These are phyloP conservation scores for Mycetomoellerius zeteki DNA, from an alignment of 1,140 invertebrate genomes.

Conservation along the genomic window DNA sequence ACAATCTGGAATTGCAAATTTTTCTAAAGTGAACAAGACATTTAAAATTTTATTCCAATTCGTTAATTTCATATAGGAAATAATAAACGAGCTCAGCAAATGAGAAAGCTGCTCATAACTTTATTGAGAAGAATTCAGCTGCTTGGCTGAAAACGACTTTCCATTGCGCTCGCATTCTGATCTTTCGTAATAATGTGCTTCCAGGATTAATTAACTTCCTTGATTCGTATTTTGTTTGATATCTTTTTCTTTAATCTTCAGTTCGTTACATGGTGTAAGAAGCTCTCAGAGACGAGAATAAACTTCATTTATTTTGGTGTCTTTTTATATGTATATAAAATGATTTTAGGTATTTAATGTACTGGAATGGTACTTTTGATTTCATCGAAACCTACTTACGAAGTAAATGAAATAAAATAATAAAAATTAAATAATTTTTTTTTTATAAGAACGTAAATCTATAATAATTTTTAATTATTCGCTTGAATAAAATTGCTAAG, in stretches of 20 bases:
- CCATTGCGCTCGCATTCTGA: conserved; percentile 19
- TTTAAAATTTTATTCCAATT: conserved; percentile 2
- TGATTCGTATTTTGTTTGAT: conserved; percentile 30
- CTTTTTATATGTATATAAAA: neutral
- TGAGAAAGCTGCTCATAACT: neutral
- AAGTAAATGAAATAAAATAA: conserved; percentile 8
- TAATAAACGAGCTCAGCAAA: conserved; percentile 4
- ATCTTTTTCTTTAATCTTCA: conserved; percentile 13
- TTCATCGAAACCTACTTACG: neutral
- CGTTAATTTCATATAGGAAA: neutral
- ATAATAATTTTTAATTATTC: conserved; percentile 16
- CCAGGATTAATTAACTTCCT: conserved; percentile 23
- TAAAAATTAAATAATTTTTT: conserved; percentile 25
- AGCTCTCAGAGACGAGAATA: neutral
- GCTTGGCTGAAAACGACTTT: conserved; percentile 17
- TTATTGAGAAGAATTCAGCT: conserved; percentile 33
- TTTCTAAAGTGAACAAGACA: neutral
- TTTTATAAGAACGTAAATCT: neutral
- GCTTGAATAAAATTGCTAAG: neutral
- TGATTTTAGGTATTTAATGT: conserved; percentile 9
- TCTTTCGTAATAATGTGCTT: conserved; percentile 9
- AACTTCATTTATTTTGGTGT: conserved; percentile 28
- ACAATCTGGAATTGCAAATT: neutral
- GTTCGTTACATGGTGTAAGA: conserved; percentile 15
- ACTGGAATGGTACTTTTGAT: neutral